Evolutionary conservation across 2,797 vertebrate species (phyloP).

Genomic region (Thunnus albacares): DNA sequence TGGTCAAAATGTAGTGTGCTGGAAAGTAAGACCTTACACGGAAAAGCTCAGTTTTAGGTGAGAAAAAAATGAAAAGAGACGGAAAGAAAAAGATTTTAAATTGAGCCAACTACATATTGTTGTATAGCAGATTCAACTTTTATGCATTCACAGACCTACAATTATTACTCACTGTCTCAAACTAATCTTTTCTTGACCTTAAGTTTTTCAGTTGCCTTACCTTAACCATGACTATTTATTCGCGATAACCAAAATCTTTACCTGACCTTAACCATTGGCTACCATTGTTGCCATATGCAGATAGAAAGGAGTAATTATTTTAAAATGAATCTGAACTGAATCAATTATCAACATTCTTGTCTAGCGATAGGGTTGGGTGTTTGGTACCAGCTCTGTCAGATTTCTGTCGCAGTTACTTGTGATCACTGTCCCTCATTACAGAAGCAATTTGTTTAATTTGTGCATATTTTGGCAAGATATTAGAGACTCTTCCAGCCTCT

Average conservation of each 20-base stretch:
- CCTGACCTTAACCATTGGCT: not conserved
- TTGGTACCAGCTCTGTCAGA: not conserved
- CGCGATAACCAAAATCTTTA: not conserved
- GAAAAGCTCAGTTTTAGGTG: too few species aligned
- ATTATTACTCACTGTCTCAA: too few species aligned
- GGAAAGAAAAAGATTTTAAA: too few species aligned
- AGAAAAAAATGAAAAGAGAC: too few species aligned
- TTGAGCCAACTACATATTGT: too few species aligned
- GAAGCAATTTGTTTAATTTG: not conserved
- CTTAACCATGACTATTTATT: not conserved
- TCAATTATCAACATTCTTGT: not conserved
- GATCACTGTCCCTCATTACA: not conserved
- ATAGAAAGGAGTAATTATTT: too few species aligned
- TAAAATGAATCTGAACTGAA: not conserved
- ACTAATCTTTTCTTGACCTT: not conserved
- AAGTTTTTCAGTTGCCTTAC: not conserved
- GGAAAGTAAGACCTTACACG: not conserved
- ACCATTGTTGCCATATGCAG: too few species aligned
- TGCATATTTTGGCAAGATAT: not conserved
- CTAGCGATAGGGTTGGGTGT: not conserved
- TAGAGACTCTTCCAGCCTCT: not conserved
- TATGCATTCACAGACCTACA: too few species aligned
- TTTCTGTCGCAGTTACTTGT: not conserved
- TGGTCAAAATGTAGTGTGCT: not conserved
- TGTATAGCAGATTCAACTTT: too few species aligned